Conservation (phyloP, 2,113 vertebrate species). For the Pavo muticus region DNA sequence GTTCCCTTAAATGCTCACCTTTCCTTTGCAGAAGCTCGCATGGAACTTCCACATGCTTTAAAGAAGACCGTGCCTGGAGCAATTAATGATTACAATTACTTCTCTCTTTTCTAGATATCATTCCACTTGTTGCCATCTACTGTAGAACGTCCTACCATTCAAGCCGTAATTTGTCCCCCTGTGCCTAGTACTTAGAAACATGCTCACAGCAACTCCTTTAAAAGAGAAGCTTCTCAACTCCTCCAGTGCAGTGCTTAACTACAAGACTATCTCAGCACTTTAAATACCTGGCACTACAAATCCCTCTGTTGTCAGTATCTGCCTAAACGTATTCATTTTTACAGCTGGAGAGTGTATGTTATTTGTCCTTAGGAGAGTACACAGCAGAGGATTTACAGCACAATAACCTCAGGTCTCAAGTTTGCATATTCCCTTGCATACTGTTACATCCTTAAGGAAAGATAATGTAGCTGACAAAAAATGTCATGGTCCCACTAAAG, state of each 20-base stretch:
- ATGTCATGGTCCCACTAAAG: conserved; percentile 12
- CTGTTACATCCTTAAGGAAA: conserved; percentile 9
- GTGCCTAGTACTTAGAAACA: rapidly evolving
- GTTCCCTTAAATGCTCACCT: background rate
- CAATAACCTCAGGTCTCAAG: conserved; percentile 13
- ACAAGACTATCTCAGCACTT: background rate
- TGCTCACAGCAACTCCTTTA: background rate
- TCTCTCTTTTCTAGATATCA: background rate
- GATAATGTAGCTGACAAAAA: conserved; percentile 48
- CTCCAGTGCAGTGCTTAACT: background rate
- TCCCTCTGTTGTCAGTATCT: background rate
- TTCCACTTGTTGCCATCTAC: background rate
- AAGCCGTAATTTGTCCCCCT: background rate
- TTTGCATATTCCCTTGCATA: conserved; percentile 34
- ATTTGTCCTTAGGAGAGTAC: conserved; percentile 6
- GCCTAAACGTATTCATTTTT: conserved; percentile 17
- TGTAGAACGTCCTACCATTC: background rate
- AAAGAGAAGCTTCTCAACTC: background rate
- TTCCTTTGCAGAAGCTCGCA: background rate
- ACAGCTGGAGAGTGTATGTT: conserved; percentile 12
- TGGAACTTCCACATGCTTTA: background rate
- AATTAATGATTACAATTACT: background rate
- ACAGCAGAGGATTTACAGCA: background rate
- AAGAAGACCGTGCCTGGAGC: background rate
- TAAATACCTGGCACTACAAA: background rate